These are phyloP conservation scores for Miniopterus natalensis DNA, from an alignment of 2,113 vertebrate species.

Conservation along the genomic window DNA sequence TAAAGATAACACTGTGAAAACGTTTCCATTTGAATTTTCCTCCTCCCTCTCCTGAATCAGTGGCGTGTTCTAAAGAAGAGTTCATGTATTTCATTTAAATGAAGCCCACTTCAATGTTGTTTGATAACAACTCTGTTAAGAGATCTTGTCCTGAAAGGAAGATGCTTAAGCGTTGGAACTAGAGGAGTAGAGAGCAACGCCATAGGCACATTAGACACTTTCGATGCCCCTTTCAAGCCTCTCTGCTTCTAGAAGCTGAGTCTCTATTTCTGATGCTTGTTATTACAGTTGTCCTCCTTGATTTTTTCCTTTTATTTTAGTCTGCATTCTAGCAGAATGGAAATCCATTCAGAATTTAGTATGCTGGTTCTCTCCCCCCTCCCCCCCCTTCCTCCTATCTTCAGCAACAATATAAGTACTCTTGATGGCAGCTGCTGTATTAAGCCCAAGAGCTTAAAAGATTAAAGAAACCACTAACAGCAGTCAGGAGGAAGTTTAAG, in stretches of 20 bases:
- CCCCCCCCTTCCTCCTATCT: slow-evolving; percentile 68
- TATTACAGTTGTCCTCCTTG: not conserved
- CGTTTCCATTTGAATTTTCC: not conserved
- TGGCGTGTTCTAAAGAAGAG: not conserved
- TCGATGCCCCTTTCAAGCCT: not conserved
- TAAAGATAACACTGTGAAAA: not conserved
- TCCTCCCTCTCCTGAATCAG: not conserved
- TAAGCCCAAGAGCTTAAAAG: slow-evolving; percentile 91
- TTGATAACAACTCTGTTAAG: not conserved
- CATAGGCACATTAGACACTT: accelerated
- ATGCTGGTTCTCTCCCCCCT: slow-evolving; percentile 62
- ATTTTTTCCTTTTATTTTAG: not conserved
- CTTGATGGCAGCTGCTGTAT: slow-evolving; percentile 88
- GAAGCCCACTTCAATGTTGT: not conserved
- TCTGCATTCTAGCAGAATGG: not conserved
- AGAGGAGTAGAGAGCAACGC: not conserved
- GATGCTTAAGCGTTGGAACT: not conserved
- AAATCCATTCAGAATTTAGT: slow-evolving; percentile 67
- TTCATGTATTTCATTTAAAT: not conserved
- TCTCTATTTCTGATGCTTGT: not conserved
- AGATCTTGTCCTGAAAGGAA: not conserved
- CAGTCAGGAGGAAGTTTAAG: slow-evolving; percentile 87
- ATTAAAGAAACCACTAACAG: slow-evolving; percentile 91
- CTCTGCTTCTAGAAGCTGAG: not conserved
- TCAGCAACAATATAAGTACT: slow-evolving; percentile 85